Evolutionary conservation across 2,888 invertebrate genomes (phyloP).

Genomic region (Trissoscelio sp.): DNA sequence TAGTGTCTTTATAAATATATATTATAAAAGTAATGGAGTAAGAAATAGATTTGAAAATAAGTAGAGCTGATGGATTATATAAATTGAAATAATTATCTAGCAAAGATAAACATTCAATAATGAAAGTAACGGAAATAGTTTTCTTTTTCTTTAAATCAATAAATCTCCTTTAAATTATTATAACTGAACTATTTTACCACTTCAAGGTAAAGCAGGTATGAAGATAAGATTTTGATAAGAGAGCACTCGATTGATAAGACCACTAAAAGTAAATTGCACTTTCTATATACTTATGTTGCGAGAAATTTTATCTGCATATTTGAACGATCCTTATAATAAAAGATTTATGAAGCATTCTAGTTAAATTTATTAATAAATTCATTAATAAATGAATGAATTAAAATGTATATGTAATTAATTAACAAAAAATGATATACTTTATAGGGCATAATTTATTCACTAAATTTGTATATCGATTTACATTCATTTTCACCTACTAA

Average conservation of each 20-base stretch:
- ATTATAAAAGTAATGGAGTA: no score
- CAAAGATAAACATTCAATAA: no score
- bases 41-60: no score
- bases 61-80: no score
- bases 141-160: no score
- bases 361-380: no score
- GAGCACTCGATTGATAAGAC: not conserved
- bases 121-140: no score
- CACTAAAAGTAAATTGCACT: not conserved
- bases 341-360: not conserved
- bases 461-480: slow-evolving; percentile 71
- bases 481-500: slow-evolving; percentile 81
- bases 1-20: no score
- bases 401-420: no score
- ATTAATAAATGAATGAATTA: not conserved
- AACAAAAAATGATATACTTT: slow-evolving; percentile 4
- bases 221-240: slow-evolving; percentile 31
- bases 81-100: no score
- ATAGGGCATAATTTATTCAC: slow-evolving; percentile 67
- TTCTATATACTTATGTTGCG: not conserved
- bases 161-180: not conserved
- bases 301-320: not conserved
- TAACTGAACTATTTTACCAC: not conserved
- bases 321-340: not conserved
- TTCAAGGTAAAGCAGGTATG: slow-evolving; percentile 18